phyloP scores from a whole-genome alignment of 2,113 vertebrate species.

The Channa argus region DNA sequence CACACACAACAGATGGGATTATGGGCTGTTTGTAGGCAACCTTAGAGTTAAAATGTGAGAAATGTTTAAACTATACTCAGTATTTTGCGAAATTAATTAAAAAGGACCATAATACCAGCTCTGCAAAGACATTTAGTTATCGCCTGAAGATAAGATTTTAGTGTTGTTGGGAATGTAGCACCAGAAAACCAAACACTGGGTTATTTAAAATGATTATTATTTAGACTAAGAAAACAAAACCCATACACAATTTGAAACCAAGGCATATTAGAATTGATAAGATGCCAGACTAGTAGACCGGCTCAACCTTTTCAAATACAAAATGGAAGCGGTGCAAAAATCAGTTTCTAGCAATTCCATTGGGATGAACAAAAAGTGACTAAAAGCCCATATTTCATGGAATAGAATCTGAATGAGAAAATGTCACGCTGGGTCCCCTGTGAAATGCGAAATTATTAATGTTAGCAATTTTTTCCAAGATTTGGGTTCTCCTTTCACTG shows the following conservation, averaged over 20 bases:
- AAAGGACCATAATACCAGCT: too few species aligned
- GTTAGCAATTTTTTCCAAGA: conserved; percentile 8
- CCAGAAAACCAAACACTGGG: conserved; percentile 35
- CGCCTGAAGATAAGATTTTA: conserved; percentile 56
- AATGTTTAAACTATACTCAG: too few species aligned
- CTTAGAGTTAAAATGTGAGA: too few species aligned
- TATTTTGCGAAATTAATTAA: too few species aligned
- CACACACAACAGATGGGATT: too few species aligned
- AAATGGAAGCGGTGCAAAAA: conserved; percentile 6
- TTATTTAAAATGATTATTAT: conserved; percentile 43
- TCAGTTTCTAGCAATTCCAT: neutral
- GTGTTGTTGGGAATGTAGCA: conserved; percentile 13
- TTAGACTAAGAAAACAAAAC: conserved; percentile 43
- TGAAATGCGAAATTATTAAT: conserved; percentile 38
- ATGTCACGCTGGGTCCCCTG: conserved; percentile 19
- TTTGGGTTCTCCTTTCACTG: conserved; percentile 13
- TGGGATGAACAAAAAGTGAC: neutral
- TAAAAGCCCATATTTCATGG: conserved; percentile 24
- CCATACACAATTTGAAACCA: conserved; percentile 21
- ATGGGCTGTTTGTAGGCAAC: too few species aligned
- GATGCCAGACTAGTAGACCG: neutral
- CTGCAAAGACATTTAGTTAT: too few species aligned
- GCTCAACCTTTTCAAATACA: conserved; percentile 25
- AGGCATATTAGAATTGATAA: conserved; percentile 24
- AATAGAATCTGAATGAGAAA: conserved; percentile 21